Conservation (phyloP, 1,140 invertebrate species). For the Eupeodes corollae region DNA sequence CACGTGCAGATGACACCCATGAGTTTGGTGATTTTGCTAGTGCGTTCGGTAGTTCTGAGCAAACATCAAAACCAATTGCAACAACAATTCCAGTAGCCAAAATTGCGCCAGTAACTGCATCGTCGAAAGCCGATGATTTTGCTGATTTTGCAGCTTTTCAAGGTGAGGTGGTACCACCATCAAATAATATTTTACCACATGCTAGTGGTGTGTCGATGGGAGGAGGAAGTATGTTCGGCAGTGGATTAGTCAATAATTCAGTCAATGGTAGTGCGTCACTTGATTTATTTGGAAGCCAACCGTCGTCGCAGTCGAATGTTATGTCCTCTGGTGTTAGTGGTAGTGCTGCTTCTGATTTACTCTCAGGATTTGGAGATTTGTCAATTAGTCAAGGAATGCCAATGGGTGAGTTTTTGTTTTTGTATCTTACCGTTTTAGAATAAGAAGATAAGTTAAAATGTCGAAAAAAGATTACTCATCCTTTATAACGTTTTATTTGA, state of each 20-base stretch:
- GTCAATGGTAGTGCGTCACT: conserved; percentile 2
- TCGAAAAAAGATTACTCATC: no score
- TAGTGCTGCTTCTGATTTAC: conserved; percentile 41
- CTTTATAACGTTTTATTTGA: no score
- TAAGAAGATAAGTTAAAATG: no score
- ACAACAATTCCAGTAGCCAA: conserved; percentile 11
- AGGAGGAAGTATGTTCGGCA: not conserved
- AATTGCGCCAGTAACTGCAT: conserved; percentile 9
- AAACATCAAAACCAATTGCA: conserved; percentile 13
- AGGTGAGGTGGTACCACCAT: conserved; percentile 21
- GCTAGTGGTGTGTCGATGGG: not conserved
- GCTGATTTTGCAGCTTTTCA: conserved; percentile 65
- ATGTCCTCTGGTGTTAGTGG: conserved; percentile 1
- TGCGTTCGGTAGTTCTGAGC: conserved; percentile 45
- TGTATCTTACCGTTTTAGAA: no score
- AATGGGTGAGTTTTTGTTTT: conserved; percentile 25
- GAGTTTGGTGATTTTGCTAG: conserved; percentile 75
- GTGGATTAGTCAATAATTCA: conserved; percentile 22
- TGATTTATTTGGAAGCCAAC: not conserved
- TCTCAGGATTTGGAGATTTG: conserved; percentile 43
- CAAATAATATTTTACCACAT: conserved; percentile 8
- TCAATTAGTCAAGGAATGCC: conserved; percentile 34
- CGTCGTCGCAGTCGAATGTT: not conserved
- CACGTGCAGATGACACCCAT: conserved; percentile 36
- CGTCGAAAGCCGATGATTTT: conserved; percentile 46